Conservation (phyloP, 2,888 invertebrate genomes). For the Drosophila stalkeri region DNA sequence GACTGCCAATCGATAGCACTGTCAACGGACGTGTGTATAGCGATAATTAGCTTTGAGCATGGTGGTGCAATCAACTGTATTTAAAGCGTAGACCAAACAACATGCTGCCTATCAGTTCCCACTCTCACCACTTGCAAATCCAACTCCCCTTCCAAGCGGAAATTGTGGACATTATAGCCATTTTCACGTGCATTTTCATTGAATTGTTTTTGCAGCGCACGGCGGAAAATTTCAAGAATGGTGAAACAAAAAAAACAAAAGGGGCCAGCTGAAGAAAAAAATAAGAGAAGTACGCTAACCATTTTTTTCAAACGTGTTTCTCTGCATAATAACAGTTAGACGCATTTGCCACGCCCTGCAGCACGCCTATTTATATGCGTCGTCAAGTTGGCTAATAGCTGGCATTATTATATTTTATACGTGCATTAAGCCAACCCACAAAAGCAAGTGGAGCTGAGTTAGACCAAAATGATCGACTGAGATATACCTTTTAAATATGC, state of each 20-base stretch:
- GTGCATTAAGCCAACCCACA: constrained; percentile 47
- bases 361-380: constrained; percentile 33
- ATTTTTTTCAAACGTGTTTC: constrained; percentile 21
- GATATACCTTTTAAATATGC: not conserved
- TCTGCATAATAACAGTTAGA: constrained; percentile 43
- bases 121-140: not conserved
- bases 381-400: constrained; percentile 63
- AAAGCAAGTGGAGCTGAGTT: not conserved
- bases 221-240: constrained; percentile 47
- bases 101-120: not conserved
- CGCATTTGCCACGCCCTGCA: constrained; percentile 38
- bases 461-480: too few relatives aligned
- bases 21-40: constrained; percentile 35
- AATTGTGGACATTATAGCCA: constrained; percentile 28
- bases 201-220: constrained; percentile 47
- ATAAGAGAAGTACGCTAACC: constrained; percentile 3
- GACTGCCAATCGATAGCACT: constrained; percentile 45
- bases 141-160: not conserved
- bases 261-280: not conserved
- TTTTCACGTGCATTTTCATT: constrained; percentile 49
- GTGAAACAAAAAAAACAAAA: constrained; percentile 3
- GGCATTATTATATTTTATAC: constrained; percentile 58
- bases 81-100: constrained; percentile 36
- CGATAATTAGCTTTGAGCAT: constrained; percentile 45
- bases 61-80: constrained; percentile 30